Conservation (phyloP, 2,113 vertebrate species). For the Gymnarchus niloticus region DNA sequence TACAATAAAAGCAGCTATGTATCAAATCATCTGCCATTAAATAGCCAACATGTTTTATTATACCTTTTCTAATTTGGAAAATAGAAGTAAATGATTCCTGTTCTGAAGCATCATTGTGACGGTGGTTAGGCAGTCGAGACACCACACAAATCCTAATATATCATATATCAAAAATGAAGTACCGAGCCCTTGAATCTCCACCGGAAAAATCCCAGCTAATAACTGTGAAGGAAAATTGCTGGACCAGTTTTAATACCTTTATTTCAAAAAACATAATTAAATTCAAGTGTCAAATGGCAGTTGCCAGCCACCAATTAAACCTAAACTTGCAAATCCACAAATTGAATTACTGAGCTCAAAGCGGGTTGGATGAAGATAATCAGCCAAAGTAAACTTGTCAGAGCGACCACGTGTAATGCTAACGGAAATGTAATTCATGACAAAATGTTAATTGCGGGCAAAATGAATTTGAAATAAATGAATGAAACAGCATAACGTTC, state of each 20-base stretch:
- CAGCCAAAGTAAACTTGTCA: background rate
- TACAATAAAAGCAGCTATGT: background rate
- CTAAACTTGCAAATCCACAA: background rate
- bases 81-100: background rate
- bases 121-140: background rate
- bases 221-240: background rate
- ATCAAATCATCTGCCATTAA: background rate
- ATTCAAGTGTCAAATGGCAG: constrained; percentile 13
- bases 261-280: constrained; percentile 1
- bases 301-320: background rate
- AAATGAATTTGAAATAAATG: background rate
- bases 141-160: background rate
- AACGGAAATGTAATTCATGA: background rate
- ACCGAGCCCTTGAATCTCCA: background rate
- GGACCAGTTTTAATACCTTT: background rate
- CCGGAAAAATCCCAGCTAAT: background rate
- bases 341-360: background rate
- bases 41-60: background rate
- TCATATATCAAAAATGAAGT: background rate
- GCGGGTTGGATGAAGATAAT: background rate
- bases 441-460: background rate
- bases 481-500: background rate
- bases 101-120: background rate
- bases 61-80: background rate
- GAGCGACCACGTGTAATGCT: background rate